phyloP scores from a whole-genome alignment of 2,113 vertebrate species.

The Butastur rufipennis region DNA sequence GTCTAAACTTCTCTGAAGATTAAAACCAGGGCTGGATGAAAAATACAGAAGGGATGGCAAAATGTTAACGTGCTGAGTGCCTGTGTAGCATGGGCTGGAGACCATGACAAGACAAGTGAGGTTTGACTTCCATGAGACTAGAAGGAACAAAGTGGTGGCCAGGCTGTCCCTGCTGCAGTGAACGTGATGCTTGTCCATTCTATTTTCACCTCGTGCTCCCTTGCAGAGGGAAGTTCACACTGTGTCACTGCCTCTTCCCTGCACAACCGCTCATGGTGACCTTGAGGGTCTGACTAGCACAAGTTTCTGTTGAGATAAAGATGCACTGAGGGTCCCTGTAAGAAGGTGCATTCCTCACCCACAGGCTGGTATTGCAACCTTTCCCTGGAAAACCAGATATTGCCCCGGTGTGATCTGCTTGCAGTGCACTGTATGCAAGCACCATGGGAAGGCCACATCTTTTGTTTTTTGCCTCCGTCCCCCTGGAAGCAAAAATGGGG shows the following conservation, averaged over 20 bases:
- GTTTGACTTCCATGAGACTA: neutral
- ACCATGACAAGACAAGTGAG: neutral
- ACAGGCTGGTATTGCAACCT: neutral
- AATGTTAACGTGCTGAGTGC: neutral
- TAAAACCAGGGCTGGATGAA: neutral
- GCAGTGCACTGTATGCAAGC: neutral
- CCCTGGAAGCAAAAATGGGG: neutral
- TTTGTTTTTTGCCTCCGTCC: neutral
- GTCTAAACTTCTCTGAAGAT: neutral
- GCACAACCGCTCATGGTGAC: accelerated
- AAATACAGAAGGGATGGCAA: neutral
- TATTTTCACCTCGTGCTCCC: neutral
- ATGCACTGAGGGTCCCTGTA: neutral
- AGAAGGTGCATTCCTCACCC: neutral
- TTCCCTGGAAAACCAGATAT: neutral
- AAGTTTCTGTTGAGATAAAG: neutral
- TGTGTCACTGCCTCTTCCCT: neutral
- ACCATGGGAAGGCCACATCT: neutral
- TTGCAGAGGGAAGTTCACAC: neutral
- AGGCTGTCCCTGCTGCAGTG: neutral
- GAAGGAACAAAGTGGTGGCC: neutral
- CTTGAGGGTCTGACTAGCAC: neutral
- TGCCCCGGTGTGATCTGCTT: neutral
- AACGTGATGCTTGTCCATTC: neutral
- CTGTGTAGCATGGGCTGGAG: neutral